These are phyloP conservation scores for Leucoraja ocellata DNA, from an alignment of 2,797 vertebrate genomes.

Conservation along the genomic window DNA sequence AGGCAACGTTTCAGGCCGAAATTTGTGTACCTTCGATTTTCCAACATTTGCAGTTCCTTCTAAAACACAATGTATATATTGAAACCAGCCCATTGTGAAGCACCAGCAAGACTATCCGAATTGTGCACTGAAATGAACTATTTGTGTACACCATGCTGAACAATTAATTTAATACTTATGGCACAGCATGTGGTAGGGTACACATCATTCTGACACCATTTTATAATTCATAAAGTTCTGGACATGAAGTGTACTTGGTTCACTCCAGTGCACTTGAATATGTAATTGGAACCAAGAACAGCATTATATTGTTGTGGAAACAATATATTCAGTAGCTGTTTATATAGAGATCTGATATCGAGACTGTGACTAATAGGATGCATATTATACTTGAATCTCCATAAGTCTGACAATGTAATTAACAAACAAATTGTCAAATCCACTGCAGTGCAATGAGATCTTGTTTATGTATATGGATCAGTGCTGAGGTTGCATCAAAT, in stretches of 20 bases:
- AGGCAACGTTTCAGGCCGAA: too few species aligned
- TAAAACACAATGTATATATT: neutral
- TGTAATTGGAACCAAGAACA: neutral
- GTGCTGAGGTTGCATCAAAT: slow-evolving; percentile 6
- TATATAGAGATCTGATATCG: neutral
- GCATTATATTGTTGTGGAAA: neutral
- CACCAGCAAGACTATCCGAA: neutral
- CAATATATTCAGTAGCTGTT: neutral
- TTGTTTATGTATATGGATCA: neutral
- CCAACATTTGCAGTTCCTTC: too few species aligned
- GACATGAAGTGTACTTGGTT: neutral
- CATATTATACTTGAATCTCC: neutral
- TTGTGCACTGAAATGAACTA: neutral
- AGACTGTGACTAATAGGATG: neutral
- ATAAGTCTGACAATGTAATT: neutral
- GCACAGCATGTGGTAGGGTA: neutral
- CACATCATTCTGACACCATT: neutral
- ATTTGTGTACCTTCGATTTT: too few species aligned
- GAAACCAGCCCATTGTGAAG: neutral
- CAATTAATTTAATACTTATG: neutral
- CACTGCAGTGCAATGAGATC: neutral
- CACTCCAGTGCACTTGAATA: neutral
- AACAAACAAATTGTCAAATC: neutral
- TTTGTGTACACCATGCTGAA: too few species aligned
- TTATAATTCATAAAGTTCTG: neutral